Conservation (phyloP, 2,113 vertebrate genomes). For the Platysteira castanea region DNA sequence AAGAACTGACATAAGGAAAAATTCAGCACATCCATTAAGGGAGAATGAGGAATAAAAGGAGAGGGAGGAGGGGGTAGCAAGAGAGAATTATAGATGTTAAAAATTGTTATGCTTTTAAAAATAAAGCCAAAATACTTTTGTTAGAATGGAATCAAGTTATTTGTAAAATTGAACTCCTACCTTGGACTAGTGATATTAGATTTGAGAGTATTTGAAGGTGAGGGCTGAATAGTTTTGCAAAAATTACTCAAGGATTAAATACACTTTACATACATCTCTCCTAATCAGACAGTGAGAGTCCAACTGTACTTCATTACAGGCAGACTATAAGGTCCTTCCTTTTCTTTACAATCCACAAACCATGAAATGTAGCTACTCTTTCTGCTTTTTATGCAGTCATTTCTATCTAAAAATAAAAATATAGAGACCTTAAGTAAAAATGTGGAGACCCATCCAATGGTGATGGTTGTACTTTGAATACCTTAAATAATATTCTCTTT, state of each 20-base stretch:
- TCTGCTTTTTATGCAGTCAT: not conserved
- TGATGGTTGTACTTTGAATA: not conserved
- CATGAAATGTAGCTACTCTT: not conserved
- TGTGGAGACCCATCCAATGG: not conserved
- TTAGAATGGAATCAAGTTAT: not conserved
- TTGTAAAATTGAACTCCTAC: not conserved
- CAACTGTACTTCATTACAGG: not conserved
- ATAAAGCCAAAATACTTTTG: not conserved
- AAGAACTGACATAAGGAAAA: not conserved
- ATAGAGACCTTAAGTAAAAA: not conserved
- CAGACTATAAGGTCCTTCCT: not conserved
- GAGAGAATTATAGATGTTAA: not conserved
- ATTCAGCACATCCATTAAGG: rapidly evolving
- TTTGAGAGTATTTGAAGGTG: not conserved
- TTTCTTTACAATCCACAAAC: not conserved
- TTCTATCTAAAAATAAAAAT: not conserved
- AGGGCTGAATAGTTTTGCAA: not conserved
- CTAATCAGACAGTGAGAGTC: not conserved
- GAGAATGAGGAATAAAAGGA: not conserved
- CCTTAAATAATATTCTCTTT: not conserved
- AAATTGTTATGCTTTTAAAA: not conserved
- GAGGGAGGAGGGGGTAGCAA: not conserved
- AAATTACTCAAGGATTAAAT: not conserved
- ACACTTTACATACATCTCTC: not conserved
- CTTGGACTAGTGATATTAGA: not conserved